Conservation (phyloP, 2,888 invertebrate species). For the Camponotus fellah region DNA sequence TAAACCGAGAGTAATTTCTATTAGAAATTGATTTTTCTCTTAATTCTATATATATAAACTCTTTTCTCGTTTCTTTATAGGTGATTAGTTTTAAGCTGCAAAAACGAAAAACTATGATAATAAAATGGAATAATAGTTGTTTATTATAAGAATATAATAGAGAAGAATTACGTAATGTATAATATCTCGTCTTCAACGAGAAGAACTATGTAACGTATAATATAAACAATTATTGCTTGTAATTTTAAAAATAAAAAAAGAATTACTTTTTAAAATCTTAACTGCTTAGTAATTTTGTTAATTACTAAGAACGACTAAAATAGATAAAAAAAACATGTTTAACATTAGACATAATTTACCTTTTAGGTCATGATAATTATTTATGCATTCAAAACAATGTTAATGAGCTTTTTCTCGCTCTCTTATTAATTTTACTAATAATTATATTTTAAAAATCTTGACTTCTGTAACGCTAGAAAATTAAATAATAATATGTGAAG, state of each 20-base stretch:
- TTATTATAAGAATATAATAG: too few relatives aligned
- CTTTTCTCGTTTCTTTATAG: background rate
- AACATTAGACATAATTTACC: background rate
- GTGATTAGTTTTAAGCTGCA: background rate
- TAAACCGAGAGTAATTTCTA: constrained; percentile 1
- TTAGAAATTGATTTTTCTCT: background rate
- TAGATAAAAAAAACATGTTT: background rate
- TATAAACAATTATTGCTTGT: background rate
- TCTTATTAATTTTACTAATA: background rate
- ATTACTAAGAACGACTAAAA: background rate
- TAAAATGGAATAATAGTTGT: too few relatives aligned
- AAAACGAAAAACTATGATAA: background rate
- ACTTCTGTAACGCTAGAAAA: background rate
- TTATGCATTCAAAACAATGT: background rate
- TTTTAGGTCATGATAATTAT: background rate
- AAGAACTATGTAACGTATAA: too few relatives aligned
- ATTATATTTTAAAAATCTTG: background rate
- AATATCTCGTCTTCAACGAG: too few relatives aligned
- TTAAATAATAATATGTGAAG: background rate
- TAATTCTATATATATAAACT: background rate
- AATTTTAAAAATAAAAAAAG: background rate
- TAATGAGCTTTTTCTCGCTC: background rate
- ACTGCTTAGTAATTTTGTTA: background rate
- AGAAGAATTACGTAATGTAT: too few relatives aligned
- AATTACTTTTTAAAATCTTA: background rate